These are phyloP conservation scores for Montipora capitata DNA, from an alignment of 92 coral and sea anemone genomes.

Conservation along the genomic window DNA sequence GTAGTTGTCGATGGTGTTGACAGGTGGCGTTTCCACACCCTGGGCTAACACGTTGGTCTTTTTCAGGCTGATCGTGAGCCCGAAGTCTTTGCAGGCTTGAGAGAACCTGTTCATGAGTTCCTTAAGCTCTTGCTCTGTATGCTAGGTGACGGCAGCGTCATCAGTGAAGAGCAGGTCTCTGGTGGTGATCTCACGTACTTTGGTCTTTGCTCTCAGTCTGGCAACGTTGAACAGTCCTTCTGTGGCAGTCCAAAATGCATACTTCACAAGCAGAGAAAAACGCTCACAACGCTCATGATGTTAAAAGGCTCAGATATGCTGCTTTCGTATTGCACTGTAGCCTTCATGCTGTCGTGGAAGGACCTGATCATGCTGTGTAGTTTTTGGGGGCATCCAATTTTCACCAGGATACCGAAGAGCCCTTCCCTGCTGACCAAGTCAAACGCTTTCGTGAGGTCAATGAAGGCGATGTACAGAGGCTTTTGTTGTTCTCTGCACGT, in stretches of 20 bases:
- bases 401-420: too few relatives aligned
- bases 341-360: too few relatives aligned
- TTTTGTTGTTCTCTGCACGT: constrained; percentile 36
- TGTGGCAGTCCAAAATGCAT: not conserved
- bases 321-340: not conserved
- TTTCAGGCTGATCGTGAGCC: constrained; percentile 67
- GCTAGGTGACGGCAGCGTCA: constrained; percentile 44
- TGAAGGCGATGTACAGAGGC: too few relatives aligned
- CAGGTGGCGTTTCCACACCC: constrained; percentile 9
- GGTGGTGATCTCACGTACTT: constrained; percentile 31
- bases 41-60: constrained; percentile 49
- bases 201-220: constrained; percentile 50
- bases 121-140: constrained; percentile 44
- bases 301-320: not conserved
- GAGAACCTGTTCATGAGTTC: constrained; percentile 30
- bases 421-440: too few relatives aligned
- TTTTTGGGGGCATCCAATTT: too few relatives aligned
- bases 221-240: constrained; percentile 3
- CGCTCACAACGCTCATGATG: not conserved
- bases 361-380: too few relatives aligned
- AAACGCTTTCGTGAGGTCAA: too few relatives aligned
- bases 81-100: constrained; percentile 59
- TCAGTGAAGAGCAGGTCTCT: constrained; percentile 61
- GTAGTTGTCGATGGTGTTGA: constrained; percentile 9
- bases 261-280: constrained; percentile 35